Conservation (phyloP, 2,888 invertebrate species). For the Epinotia ramella region DNA sequence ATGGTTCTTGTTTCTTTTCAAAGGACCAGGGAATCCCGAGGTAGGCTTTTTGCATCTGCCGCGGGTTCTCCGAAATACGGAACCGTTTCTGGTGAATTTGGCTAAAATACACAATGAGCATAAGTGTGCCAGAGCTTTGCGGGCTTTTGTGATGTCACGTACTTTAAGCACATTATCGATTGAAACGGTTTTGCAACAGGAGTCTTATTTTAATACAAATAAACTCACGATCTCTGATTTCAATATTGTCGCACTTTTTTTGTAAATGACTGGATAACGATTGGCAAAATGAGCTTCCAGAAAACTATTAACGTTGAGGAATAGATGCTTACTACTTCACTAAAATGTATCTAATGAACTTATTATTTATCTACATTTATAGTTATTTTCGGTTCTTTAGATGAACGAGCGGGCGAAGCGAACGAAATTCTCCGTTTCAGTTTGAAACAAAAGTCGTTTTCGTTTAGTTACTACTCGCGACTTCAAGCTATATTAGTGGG, state of each 20-base stretch:
- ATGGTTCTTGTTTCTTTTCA: constrained; percentile 10
- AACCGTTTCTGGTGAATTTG: constrained; percentile 31
- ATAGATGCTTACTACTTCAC: no score
- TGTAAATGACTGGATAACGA: not conserved
- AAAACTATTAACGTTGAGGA: not conserved
- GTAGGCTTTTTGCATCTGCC: constrained; percentile 33
- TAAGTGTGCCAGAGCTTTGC: constrained; percentile 34
- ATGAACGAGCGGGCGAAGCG: no score
- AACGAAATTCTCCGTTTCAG: no score
- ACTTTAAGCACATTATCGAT: constrained; percentile 22
- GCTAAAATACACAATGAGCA: constrained; percentile 5
- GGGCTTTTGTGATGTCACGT: constrained; percentile 34
- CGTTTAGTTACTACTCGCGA: no score
- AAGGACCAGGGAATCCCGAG: constrained; percentile 29
- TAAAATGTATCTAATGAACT: no score
- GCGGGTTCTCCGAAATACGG: constrained; percentile 31
- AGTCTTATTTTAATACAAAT: not conserved
- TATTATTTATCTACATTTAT: no score
- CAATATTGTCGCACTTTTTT: not conserved
- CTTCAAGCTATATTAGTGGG: no score
- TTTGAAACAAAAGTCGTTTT: no score
- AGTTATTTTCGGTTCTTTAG: no score
- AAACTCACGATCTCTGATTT: not conserved
- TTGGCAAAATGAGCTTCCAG: not conserved
- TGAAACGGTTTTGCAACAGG: constrained; percentile 6